A percentile compares a stretch with the other conserved stretches of the same genome.
Evolutionary conservation across 2,113 vertebrate genomes (phyloP).

Genomic region (Malurus cyaneus): DNA sequence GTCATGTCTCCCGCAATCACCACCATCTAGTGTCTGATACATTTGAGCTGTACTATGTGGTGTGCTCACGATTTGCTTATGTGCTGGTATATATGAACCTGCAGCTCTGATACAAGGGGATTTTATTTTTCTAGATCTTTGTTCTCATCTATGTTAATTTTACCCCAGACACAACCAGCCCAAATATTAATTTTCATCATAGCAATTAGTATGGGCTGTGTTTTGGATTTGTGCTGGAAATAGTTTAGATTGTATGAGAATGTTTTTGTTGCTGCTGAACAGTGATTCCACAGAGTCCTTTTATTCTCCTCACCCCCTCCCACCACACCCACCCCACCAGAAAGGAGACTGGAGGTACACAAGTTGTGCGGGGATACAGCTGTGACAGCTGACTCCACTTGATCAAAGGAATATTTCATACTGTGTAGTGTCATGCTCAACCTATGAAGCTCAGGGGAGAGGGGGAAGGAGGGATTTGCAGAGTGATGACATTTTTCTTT

Average conservation of each 20-base stretch:
- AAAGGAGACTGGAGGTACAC: background rate
- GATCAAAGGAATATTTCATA: background rate
- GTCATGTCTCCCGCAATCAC: fast-evolving
- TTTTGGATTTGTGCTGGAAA: background rate
- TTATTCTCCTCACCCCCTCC: background rate
- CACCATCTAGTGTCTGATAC: background rate
- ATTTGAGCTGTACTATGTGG: fast-evolving
- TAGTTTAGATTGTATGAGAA: no score
- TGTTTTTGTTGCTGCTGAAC: background rate
- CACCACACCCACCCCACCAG: no score
- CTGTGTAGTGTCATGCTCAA: fast-evolving
- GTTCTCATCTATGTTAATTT: background rate
- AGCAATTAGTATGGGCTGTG: background rate
- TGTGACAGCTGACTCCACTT: background rate
- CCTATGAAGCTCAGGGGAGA: background rate
- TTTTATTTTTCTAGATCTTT: background rate
- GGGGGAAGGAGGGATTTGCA: background rate
- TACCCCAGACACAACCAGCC: no score
- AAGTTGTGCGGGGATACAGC: background rate
- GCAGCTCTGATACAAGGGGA: background rate
- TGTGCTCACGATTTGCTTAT: background rate
- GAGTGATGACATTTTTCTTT: background rate
- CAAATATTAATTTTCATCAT: background rate
- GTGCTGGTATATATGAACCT: background rate
- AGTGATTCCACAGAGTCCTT: background rate